Base-by-base conservation (phyloP, 1,140 invertebrate species). In the Drosophila guanche region DNA sequence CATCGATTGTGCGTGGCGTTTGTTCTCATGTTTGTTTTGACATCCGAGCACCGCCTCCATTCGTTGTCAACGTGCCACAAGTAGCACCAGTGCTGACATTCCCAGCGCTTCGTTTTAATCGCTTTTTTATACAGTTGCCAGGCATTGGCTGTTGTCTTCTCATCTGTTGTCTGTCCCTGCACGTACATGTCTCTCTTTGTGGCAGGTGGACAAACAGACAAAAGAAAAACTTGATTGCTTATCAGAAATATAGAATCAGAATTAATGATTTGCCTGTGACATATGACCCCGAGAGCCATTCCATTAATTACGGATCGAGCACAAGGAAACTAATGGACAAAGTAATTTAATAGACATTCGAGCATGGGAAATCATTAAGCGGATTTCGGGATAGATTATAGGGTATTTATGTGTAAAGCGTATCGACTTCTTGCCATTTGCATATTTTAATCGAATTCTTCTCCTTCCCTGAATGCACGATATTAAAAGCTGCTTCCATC, bases 381-480 rank as follows among this genome's bases (percentile, higher is more conserved):
- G 10, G 29, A 33, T 7, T 7, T 7, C 27, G 7, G 2, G 6
- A 29, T 7, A 2, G 27, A 29, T 7, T 29, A 29, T 29, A 33
- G 29, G 2, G 29, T 47, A 20, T 20, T 20, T 20, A 20, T 20
- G 16, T 20, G 16, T 20, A 20, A 20, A 20, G 16, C 16, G 16
- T 20, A 20, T 10, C 29, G 29, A 10, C 22, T 1, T 37, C 55
- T 47, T 63, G 12, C 5, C 51, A 85, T 79, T 84, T 85, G 76
- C 80, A 85, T 85, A 68, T 60, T 79, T 85, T 85, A 84, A 84
- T 85, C 76, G 73, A 85, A 68, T 72, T 76, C 37, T 41, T 23
- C 45, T 23, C 50, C 50, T 29, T 23, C 22, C 20, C 12, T 5
- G 40, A 12, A 22, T 25, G 20, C 6, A 27, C 20, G 22, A 42